Base-by-base conservation (phyloP, 23 tunicate genomes). In the Phallusia fumigata region DNA sequence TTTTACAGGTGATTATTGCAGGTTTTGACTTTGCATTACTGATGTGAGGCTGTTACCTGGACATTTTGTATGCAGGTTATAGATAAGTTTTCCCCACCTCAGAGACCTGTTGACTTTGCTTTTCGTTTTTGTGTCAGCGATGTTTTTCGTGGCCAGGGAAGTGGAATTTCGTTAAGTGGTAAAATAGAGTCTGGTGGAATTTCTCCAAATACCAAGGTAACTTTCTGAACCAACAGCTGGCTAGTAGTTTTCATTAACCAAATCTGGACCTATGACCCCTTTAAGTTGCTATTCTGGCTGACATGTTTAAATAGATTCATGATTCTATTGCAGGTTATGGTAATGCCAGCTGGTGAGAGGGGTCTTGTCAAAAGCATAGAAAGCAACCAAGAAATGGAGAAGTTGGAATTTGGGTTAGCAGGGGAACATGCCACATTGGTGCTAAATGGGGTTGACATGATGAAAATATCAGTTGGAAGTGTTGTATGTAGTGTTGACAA, bases 141-240 rank as follows among this genome's bases (percentile, higher is more conserved):
- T 51, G 98, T 94, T n/a, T 92, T 82, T 30, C 88, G 89, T 30
- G 93, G 90, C 30, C 97, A 93, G 73, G 90, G 91, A 1, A 89
- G 91, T 47, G 98, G 98, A 22, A 83, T 94, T 30, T 85, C 79
- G 45, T 36, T 94, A 50, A 83, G 84, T 64, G 98, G 98, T 1
- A 94, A 94, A 89, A 79, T 94, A n/a, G 94, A 89, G 80, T 81
- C 98, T 30, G 98, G 98, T 65, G 98, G 98, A 0, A 76, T 94
- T 30, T 79, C 81, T 44, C 85, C 85, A 3, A 74, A 74, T 32
- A 89, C 88, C 49, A 89, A 94, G 90, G 88, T 94, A 58, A 6
- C 5, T 3, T 58, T 58, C 3, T 58, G 69, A 58, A n/a, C n/a
- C n/a, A n/a, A n/a, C n/a, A n/a, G n/a, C n/a, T n/a, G n/a, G 5